Evolutionary conservation across 2,888 invertebrate species (phyloP), one percentile per base, ranked within the genome.

Genomic region (Troides aeacus): DNA sequence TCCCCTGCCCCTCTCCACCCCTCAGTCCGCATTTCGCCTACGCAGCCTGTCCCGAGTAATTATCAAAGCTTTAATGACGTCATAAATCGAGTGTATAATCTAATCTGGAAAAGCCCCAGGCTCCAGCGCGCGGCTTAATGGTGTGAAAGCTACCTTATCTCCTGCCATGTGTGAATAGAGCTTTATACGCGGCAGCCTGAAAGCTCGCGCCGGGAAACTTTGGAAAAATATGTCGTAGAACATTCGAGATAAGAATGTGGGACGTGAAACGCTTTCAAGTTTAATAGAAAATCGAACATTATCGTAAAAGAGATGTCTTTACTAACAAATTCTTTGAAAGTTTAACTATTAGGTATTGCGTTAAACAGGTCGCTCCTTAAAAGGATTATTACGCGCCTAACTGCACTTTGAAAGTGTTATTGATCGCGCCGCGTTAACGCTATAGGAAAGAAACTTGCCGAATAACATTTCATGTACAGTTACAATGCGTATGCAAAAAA

Each of bases 41-140:
- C 92, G 88, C 93, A 92, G 93, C 89, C 90, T 92, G 93, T 92
- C 93, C 92, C 93, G 92, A 92, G 93, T 93, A 93, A 93, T 93
- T 93, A 93, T 93, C 93, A 93, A 91, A 92, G 93, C 93, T 93
- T 92, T 93, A 93, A 93, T 93, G 92, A 93, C 93, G 83, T 89
- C 92, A 93, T 93, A 93, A 93, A 93, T 93, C 93, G 90, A 90
- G 89, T 92, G 92, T 92, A 93, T 93, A 93, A 93, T 93, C 93
- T 93, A 93, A 93, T 93, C 93, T 93, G 93, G 92, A 92, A 93
- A 93, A 93, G 92, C 93, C 91, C 92, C 90, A 89, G 87, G 92
- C 90, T 92, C 90, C 90, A 89, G 87, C 86, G 90, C 88, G 86
- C 89, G 86, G 91, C 91, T 92, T 92, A 92, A 92, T 92, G 92